phyloP scores from a whole-genome alignment of 2,797 vertebrate genomes.

The Gymnoscopelus microlampas region DNA sequence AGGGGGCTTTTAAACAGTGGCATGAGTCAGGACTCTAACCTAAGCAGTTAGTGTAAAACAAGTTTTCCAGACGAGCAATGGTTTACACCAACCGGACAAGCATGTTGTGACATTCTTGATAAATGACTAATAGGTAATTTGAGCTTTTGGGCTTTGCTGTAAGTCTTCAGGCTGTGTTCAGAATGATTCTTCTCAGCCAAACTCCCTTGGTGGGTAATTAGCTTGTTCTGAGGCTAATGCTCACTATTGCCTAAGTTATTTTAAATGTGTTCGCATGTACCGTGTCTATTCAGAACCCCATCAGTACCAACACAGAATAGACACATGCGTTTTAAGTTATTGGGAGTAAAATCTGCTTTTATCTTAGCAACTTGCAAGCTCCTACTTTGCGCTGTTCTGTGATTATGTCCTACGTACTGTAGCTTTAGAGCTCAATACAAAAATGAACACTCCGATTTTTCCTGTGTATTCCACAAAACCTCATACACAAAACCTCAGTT shows the following conservation, averaged over 20 bases:
- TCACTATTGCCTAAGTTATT: conserved; percentile 22
- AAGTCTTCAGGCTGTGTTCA: conserved; percentile 43
- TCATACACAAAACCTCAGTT: no score
- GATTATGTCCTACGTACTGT: conserved; percentile 13
- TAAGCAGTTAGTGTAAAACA: conserved; percentile 17
- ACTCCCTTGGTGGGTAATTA: conserved; percentile 66
- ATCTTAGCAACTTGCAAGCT: neutral
- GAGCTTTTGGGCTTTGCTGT: conserved; percentile 22
- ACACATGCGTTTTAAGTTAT: neutral
- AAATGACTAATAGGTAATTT: conserved; percentile 31
- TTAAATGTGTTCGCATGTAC: conserved; percentile 6
- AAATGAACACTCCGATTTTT: no score
- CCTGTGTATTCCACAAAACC: no score
- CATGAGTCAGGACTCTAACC: conserved; percentile 43
- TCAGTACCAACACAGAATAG: neutral
- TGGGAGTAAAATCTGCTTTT: neutral
- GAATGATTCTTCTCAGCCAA: conserved; percentile 36
- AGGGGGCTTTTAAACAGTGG: conserved; percentile 24
- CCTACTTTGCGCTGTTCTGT: neutral
- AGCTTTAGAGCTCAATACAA: conserved; percentile 22
- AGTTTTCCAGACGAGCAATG: conserved; percentile 29
- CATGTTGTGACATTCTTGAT: conserved; percentile 34
- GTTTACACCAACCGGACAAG: conserved; percentile 23
- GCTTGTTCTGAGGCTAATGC: conserved; percentile 44
- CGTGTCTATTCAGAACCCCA: neutral